Evolutionary conservation across 1,140 invertebrate genomes (phyloP).

Genomic region (Tribolium castaneum): DNA sequence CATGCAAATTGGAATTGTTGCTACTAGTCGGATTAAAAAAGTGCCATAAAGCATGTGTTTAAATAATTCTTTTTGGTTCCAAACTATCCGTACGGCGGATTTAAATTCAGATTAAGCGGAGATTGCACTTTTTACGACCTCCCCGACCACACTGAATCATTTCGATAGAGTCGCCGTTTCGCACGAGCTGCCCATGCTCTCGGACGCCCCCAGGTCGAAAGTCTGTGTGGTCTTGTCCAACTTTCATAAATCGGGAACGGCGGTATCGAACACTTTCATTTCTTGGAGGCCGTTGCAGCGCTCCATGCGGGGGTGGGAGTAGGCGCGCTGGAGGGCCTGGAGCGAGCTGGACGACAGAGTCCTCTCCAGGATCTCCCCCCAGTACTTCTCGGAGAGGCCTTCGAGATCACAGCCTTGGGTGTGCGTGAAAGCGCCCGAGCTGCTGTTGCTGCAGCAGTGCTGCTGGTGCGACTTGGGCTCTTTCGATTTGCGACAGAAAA

Average conservation of each 20-base stretch:
- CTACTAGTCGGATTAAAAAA: background rate
- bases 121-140: too few relatives aligned
- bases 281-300: conserved; percentile 59
- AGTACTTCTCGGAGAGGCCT: conserved; percentile 79
- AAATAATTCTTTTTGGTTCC: background rate
- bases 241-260: conserved; percentile 63
- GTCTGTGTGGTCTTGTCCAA: conserved; percentile 63
- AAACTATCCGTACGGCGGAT: background rate
- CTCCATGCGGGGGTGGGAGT: conserved; percentile 54
- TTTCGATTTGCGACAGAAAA: conserved; percentile 55
- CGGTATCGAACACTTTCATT: conserved; percentile 55
- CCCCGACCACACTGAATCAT: conserved; percentile 49
- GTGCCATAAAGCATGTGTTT: background rate
- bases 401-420: conserved; percentile 70
- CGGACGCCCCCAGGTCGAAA: conserved; percentile 52
- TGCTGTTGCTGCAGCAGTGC: conserved; percentile 54
- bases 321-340: conserved; percentile 70
- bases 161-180: conserved; percentile 59
- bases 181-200: conserved; percentile 59
- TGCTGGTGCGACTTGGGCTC: conserved; percentile 47
- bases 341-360: conserved; percentile 77
- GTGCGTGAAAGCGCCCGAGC: conserved; percentile 50
- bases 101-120: too few relatives aligned
- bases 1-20: conserved; percentile 7
- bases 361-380: conserved; percentile 79